Percentiles rank a stretch among this genome's conserved stretches.
phyloP scores from a whole-genome alignment of 2,797 vertebrate genomes.

The Pangasius macronema region DNA sequence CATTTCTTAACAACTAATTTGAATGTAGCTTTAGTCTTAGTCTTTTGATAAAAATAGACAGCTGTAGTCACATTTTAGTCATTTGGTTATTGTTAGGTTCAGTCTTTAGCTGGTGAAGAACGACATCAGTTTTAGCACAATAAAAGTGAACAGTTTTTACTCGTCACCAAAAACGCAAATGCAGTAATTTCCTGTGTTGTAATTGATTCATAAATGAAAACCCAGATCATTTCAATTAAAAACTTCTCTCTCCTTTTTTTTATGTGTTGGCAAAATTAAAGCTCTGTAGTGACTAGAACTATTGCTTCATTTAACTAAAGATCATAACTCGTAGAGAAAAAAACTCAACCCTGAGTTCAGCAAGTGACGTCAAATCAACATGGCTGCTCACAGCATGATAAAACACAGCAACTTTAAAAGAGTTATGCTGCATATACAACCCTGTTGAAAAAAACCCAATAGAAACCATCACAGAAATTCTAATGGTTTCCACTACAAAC shows the following conservation, averaged over 20 bases:
- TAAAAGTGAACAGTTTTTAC: too few species aligned
- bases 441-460: too few species aligned
- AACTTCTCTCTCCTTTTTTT: too few species aligned
- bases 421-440: not conserved
- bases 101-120: too few species aligned
- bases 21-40: too few species aligned
- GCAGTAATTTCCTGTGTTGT: not conserved
- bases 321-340: not conserved
- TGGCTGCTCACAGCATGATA: not conserved
- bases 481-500: too few species aligned
- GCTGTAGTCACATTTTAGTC: not conserved
- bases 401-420: not conserved
- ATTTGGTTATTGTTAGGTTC: not conserved
- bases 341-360: not conserved
- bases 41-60: too few species aligned
- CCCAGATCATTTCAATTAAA: not conserved
- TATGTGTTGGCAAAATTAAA: not conserved
- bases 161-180: not conserved
- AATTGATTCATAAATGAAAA: not conserved
- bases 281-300: not conserved
- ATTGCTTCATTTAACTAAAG: too few species aligned
- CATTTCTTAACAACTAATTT: too few species aligned
- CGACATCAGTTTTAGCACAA: too few species aligned
- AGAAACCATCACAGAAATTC: too few species aligned
- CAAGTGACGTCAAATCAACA: not conserved